Base-by-base conservation (phyloP, 53 echinoderm and acorn worm genomes). In the Paracentrotus lividus region DNA sequence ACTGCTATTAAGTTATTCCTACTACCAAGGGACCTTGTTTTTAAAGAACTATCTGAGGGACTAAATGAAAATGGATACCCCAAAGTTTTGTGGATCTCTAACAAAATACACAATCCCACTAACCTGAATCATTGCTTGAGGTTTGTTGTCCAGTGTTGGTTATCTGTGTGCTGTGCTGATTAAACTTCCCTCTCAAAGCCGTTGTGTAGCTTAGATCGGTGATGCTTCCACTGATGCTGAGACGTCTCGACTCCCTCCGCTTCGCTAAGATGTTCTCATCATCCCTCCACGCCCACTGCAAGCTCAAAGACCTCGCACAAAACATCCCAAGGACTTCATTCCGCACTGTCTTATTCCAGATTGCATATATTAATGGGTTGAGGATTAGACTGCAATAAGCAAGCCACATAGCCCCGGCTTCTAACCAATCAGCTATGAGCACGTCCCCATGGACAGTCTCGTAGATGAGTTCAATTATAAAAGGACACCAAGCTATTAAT, bases 321-420 rank as follows among this genome's bases (percentile, higher is more conserved):
- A 95, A 96, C 94, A 95, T 93, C 9, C 95, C 94, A 26, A 96
- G 87, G 36, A 97, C 88, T 72, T 97, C 97, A 32, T 84, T 90
- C 45, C 98, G 90, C 55, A 98, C 95, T 53, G 96, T 98, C 56
- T 94, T 94, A 68, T 97, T 98, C 98, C 98, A 98, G 9, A 98
- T 65, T 3, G 96, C 98, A 69, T 98, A 98, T 21, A 98, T 96
- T 31, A 91, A 67, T 12, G 98, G 96, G 55, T 98, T 95, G 68
- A 95, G 77, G 56, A 96, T 59, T 27, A 95, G 90, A 78, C 91
- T 93, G 49, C 95, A 91, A 43, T 95, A 97, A 45, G 93, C 90
- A 8, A 98, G 66, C 93, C 94, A 94, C 85, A 95, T 95, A 32
- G 93, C 90, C 3, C 88, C 86, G 10, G 86, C 88, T 76, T 93